A percentile compares a stretch with the other conserved stretches of the same genome.
Evolutionary conservation across 2,797 vertebrate genomes (phyloP).

Genomic region (Limosa lapponica): DNA sequence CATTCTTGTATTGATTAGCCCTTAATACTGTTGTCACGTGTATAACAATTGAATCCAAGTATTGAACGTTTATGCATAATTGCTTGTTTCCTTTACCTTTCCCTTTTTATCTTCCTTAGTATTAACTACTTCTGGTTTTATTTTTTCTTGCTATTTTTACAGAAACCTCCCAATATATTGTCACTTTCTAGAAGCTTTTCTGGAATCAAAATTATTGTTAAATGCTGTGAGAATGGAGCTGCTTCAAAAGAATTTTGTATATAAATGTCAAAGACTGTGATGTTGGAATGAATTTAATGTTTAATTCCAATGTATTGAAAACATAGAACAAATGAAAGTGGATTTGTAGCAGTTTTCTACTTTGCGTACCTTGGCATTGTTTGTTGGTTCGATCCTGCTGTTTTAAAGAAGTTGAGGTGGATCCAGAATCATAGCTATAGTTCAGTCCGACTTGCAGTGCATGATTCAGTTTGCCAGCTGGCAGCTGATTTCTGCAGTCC

Average conservation of each 20-base stretch:
- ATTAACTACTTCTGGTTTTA: neutral
- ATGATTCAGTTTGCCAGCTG: neutral
- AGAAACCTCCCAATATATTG: rapidly evolving
- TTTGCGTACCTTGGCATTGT: neutral
- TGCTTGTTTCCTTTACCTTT: neutral
- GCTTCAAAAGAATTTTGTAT: neutral
- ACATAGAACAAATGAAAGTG: neutral
- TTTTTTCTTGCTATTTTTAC: neutral
- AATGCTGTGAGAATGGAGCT: neutral
- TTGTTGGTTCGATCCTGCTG: neutral
- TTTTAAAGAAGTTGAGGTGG: neutral
- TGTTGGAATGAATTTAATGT: rapidly evolving
- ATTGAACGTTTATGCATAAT: neutral
- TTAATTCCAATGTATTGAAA: neutral
- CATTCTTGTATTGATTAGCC: neutral
- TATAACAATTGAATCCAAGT: neutral
- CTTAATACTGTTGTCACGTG: neutral
- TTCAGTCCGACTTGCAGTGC: neutral
- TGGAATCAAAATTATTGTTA: neutral
- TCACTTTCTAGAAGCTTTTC: neutral
- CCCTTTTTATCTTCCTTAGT: neutral
- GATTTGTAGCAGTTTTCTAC: neutral
- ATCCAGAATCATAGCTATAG: neutral
- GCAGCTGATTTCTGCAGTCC: neutral
- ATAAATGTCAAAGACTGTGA: neutral